Evolutionary conservation across 2,797 vertebrate species (phyloP), one percentile per base, ranked within the genome.

Genomic region (Chaetodon trifasciatus): DNA sequence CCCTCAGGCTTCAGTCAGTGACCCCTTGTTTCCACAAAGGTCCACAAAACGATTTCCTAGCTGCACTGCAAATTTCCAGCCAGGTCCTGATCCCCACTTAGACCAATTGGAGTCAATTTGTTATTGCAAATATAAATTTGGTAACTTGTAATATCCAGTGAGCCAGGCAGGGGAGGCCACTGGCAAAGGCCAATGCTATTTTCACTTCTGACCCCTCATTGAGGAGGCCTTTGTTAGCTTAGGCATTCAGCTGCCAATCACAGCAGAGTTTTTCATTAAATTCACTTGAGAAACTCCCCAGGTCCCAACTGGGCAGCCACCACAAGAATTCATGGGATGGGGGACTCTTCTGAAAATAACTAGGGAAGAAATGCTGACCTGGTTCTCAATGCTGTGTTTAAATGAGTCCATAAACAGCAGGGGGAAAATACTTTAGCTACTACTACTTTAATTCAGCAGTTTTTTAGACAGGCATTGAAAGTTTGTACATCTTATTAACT

Each of bases 201-300:
- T 96, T 96, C 95, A 95, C 94, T 94, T 93, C 90, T 94, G 95
- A 96, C 95, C 95, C 95, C 94, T 78, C 81, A 84, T 85, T 84
- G 86, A 94, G 86, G 67, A 73, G 19, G 86, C 78, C 82, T 96
- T 97, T 96, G 94, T 96, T 95, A 88, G 91, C 81, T 92, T 84
- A 91, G 89, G 90, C 93, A 96, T 97, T 96, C 94, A 95, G 93
- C 94, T 96, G 96, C 96, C 96, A 96, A 92, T 97, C 97, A 97
- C 94, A 85, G 79, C 80, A 83, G 86, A 83, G 70, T 91, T 94
- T 95, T 96, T 96, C 95, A 96, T 97, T 96, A 97, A 95, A 95
- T 92, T 96, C 90, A 94, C 89, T 94, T 89, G 90, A 93, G 89
- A 92, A 91, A 93, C 87, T 88, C 82, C 90, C 89, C 85, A 90